Percentiles rank a stretch among this genome's conserved stretches.
Evolutionary conservation across 2,888 invertebrate species (phyloP).

Genomic region (Eupeodes latifasciatus): DNA sequence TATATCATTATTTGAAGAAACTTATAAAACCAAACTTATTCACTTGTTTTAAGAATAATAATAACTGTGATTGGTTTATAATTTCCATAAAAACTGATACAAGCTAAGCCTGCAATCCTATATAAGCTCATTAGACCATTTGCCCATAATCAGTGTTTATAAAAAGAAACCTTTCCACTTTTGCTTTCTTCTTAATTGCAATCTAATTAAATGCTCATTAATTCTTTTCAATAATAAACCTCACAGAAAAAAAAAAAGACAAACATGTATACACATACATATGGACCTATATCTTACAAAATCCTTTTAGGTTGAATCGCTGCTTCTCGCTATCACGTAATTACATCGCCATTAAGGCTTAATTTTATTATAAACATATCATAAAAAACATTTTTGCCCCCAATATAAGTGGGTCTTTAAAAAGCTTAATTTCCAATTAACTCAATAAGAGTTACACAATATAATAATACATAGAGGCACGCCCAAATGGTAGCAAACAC

Average conservation of each 20-base stretch:
- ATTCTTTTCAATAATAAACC: background rate
- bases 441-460: slow-evolving; percentile 15
- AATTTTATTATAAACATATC: slow-evolving; percentile 12
- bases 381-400: slow-evolving; percentile 13
- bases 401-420: background rate
- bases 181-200: background rate
- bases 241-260: background rate
- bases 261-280: background rate
- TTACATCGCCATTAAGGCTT: background rate
- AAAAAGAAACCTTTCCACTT: background rate
- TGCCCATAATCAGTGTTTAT: no score
- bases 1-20: no score
- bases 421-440: slow-evolving; percentile 46
- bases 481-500: background rate
- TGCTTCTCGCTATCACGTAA: slow-evolving; percentile 11
- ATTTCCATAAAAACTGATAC: no score
- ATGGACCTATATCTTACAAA: no score
- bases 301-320: background rate
- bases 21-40: no score
- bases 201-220: background rate
- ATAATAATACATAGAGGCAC: background rate
- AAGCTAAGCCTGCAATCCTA: no score
- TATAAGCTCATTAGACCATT: no score
- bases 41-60: no score
- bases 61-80: no score